Evolutionary conservation across 2,888 invertebrate species (phyloP).

Genomic region (Papilio gigon): DNA sequence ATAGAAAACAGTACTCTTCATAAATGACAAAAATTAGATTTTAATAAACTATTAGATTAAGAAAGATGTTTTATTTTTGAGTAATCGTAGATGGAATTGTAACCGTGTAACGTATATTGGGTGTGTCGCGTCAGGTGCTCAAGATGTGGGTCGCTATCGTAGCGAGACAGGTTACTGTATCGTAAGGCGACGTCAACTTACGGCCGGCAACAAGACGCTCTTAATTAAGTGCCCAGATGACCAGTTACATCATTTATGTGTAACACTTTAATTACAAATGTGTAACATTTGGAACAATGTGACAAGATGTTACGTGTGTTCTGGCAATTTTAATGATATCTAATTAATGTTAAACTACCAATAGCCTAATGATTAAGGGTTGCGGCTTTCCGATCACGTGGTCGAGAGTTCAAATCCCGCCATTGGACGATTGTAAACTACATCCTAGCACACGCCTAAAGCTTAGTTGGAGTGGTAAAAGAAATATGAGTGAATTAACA

Average conservation of each 20-base stretch:
- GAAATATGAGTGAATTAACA: too few species aligned
- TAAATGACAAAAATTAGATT: too few species aligned
- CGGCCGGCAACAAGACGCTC: slow-evolving; percentile 8
- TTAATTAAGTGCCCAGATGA: slow-evolving; percentile 28
- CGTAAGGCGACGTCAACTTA: slow-evolving; percentile 3
- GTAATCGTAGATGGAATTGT: slow-evolving; percentile 2
- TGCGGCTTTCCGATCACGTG: too few species aligned
- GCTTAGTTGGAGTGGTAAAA: too few species aligned
- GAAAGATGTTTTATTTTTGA: background rate
- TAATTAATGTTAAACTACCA: background rate
- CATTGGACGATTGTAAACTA: too few species aligned
- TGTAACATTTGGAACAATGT: background rate
- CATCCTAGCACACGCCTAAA: too few species aligned
- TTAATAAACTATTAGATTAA: too few species aligned
- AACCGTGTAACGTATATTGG: slow-evolving; percentile 16
- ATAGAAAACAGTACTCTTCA: background rate
- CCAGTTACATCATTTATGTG: slow-evolving; percentile 26
- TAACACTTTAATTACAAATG: slow-evolving; percentile 17
- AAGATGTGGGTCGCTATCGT: slow-evolving; percentile 33
- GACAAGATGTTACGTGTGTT: slow-evolving; percentile 25
- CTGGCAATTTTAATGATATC: background rate
- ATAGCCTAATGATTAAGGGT: too few species aligned
- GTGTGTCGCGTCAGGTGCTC: slow-evolving; percentile 10
- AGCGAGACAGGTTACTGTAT: slow-evolving; percentile 28
- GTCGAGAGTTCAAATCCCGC: too few species aligned